Base-by-base conservation (phyloP, 1,140 invertebrate genomes). In the Euwallacea similis region DNA sequence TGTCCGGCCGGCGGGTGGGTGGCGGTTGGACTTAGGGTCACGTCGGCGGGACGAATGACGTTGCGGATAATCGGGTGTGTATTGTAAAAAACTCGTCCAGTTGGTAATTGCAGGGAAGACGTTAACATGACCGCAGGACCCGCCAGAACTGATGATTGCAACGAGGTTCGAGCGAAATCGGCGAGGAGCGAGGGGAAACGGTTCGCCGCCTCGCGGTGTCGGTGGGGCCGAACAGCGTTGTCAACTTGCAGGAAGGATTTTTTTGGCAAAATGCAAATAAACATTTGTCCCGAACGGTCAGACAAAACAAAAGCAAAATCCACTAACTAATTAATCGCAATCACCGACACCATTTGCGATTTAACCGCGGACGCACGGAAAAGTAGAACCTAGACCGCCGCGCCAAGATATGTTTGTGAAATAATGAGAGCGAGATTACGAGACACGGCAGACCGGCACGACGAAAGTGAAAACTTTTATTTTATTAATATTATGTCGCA, bases 101-200 rank as follows among this genome's bases (percentile, higher is more conserved):
- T 58, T 56, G 66, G 64, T 59, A 67, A 46, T 64, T 72, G 73
- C 67, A 76, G 71, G 71, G 79, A 74, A 71, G 79, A 76, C 76
- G 78, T 78, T 80, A 80, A 77, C 79, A 80, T 80, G 79, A 74
- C 79, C 79, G 78, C 75, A 75, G 76, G 75, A 74, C 74, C 73
- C 76, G 74, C 71, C 71, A 78, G 73, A 75, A 80, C 79, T 79
- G 77, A 78, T 66, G 73, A 62, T 69, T 15, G 66, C 66, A 62
- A 64, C 73, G 73, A 61, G 58, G 43, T 46, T 69, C 66, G 60
- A n/a, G 66, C 43, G 44, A 67, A 15, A 55, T 58, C 58, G 66
- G 44, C 62, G 68, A 58, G 63, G 56, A 62, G 65, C 61, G 46
- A 47, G 71, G 62, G 55, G 69, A 56, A 44, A 60, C 56, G 7